A percentile compares a stretch with the other conserved stretches of the same genome.
phyloP scores from a whole-genome alignment of 2,888 invertebrate genomes.

The Apotomis turbidana region DNA sequence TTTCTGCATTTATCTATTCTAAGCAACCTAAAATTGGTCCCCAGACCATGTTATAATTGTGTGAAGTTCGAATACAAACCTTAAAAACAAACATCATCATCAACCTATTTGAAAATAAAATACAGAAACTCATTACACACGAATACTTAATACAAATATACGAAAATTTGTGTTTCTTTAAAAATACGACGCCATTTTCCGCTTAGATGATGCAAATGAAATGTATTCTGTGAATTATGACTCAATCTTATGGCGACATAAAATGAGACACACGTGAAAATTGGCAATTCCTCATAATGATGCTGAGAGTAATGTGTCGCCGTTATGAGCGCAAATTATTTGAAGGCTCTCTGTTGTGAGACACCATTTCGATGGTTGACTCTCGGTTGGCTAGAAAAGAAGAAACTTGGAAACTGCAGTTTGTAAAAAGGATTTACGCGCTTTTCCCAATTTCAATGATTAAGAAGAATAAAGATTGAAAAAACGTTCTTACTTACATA shows the following conservation, averaged over 20 bases:
- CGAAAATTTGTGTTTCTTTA: slow-evolving; percentile 52
- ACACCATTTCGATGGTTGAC: slow-evolving; percentile 4
- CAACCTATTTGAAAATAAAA: not conserved
- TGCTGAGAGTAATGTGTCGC: slow-evolving; percentile 58
- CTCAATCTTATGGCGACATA: slow-evolving; percentile 76
- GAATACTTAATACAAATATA: slow-evolving; percentile 45
- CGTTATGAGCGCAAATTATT: slow-evolving; percentile 55
- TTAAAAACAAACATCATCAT: not conserved
- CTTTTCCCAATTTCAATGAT: too few relatives aligned
- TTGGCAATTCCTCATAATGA: slow-evolving; percentile 82
- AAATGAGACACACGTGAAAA: slow-evolving; percentile 79
- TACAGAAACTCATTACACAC: not conserved
- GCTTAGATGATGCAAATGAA: slow-evolving; percentile 73
- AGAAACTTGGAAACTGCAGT: not conserved
- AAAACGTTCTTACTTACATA: too few relatives aligned
- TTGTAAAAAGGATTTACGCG: too few relatives aligned
- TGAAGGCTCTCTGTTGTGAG: slow-evolving; percentile 44
- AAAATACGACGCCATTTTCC: slow-evolving; percentile 67
- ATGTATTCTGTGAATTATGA: slow-evolving; percentile 72
- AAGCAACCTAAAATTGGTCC: too few relatives aligned
- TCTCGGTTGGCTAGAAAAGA: not conserved
- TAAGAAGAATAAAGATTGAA: too few relatives aligned
- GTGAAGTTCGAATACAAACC: not conserved
- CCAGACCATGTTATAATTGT: too few relatives aligned
- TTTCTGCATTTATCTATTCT: too few relatives aligned